Evolutionary conservation across 2,113 vertebrate genomes (phyloP).

Genomic region (Mixornis gularis): DNA sequence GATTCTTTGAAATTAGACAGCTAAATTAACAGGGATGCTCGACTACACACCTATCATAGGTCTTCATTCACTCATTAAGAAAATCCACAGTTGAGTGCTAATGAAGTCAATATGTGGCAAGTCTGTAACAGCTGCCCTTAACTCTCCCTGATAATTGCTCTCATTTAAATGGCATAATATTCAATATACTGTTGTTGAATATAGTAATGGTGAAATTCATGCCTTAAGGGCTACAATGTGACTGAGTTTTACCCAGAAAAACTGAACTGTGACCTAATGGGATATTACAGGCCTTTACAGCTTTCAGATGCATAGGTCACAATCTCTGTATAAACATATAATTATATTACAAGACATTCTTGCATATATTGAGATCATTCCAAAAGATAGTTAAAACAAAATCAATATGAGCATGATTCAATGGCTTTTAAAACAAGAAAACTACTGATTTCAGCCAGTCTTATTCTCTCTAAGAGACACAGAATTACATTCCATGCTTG

Average conservation of each 20-base stretch:
- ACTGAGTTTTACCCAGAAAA: constrained; percentile 76
- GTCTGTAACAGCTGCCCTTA: constrained; percentile 57
- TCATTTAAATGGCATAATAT: constrained; percentile 71
- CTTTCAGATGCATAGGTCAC: not conserved
- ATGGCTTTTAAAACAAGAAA: not conserved
- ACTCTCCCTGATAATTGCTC: constrained; percentile 65
- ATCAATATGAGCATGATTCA: not conserved
- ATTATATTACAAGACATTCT: constrained; percentile 29
- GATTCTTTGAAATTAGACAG: not conserved
- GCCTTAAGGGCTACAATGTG: constrained; percentile 70
- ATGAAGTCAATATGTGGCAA: constrained; percentile 68
- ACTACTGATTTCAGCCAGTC: not conserved
- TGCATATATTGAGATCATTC: constrained; percentile 30
- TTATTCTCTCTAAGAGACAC: not conserved
- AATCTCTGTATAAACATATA: constrained; percentile 8
- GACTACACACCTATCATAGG: constrained; percentile 38
- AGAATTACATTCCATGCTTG: not conserved
- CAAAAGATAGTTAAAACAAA: constrained; percentile 22
- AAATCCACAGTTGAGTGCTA: constrained; percentile 49
- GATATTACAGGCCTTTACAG: constrained; percentile 64
- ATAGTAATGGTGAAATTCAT: constrained; percentile 67
- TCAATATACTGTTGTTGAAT: constrained; percentile 66
- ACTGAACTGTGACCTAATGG: constrained; percentile 75
- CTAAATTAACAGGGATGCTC: constrained; percentile 51
- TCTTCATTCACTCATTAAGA: constrained; percentile 57